A percentile compares a stretch with the other conserved stretches of the same genome.
Evolutionary conservation across 2,888 invertebrate genomes (phyloP).

Genomic region (Lasioglossum leucozonium): DNA sequence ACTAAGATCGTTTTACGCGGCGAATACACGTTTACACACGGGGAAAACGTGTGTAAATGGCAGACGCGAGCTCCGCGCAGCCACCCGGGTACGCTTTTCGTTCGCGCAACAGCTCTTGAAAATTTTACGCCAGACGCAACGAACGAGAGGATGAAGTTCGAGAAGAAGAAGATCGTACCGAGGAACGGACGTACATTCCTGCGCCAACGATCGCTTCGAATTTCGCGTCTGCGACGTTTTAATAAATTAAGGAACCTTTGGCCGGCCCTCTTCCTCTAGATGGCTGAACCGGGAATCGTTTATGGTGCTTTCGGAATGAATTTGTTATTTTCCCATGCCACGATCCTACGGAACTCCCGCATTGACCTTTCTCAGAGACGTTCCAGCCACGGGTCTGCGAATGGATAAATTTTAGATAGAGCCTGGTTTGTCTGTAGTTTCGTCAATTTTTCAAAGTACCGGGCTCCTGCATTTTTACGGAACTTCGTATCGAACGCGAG

Average conservation of each 20-base stretch:
- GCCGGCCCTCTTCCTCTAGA: constrained; percentile 40
- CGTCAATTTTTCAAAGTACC: constrained; percentile 26
- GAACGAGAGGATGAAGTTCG: constrained; percentile 59
- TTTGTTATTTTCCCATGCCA: constrained; percentile 60
- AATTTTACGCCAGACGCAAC: constrained; percentile 66
- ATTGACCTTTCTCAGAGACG: constrained; percentile 48
- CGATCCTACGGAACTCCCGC: constrained; percentile 30
- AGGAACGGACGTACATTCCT: constrained; percentile 7
- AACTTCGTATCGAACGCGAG: not conserved
- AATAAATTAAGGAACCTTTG: constrained; percentile 69
- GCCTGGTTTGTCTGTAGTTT: constrained; percentile 19
- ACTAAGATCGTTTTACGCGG: constrained; percentile 69
- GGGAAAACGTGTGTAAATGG: constrained; percentile 68
- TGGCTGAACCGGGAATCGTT: constrained; percentile 71
- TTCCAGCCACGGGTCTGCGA: constrained; percentile 1
- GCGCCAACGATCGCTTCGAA: constrained; percentile 59
- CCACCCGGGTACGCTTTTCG: constrained; percentile 55
- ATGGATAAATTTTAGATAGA: constrained; percentile 49
- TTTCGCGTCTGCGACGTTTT: constrained; percentile 69
- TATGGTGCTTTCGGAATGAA: constrained; percentile 68
- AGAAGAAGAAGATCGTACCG: constrained; percentile 6
- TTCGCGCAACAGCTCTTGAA: constrained; percentile 60
- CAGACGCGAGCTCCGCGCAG: constrained; percentile 54
- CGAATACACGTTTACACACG: constrained; percentile 61
- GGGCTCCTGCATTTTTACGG: constrained; percentile 26